A percentile compares a stretch with the other conserved stretches of the same genome.
Conservation (phyloP, 30 jellyfish, hydroid and myxozoan genomes). For the Haliclystus octoradiatus region DNA sequence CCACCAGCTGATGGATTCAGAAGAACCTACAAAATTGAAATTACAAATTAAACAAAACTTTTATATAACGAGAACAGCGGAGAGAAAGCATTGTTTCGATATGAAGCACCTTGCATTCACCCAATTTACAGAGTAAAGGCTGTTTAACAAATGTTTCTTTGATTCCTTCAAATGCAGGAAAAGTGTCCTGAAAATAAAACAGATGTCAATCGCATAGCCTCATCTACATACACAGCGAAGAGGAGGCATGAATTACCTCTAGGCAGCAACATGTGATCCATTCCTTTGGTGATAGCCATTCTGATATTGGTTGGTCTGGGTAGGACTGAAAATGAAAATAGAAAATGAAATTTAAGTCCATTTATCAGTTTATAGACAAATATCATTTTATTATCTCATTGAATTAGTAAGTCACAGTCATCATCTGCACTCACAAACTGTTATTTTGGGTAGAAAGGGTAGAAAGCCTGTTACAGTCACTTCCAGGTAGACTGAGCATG, state of each 20-base stretch:
- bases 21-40: neutral
- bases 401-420: too few relatives aligned
- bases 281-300: constrained; percentile 72
- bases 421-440: too few relatives aligned
- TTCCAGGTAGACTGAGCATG: too few relatives aligned
- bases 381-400: too few relatives aligned
- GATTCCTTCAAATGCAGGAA: constrained; percentile 20
- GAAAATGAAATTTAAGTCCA: neutral
- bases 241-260: too few relatives aligned
- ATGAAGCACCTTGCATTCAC: constrained; percentile 26
- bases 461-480: too few relatives aligned
- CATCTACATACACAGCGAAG: too few relatives aligned
- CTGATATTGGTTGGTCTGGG: constrained; percentile 50
- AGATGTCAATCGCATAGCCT: neutral
- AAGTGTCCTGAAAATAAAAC: constrained; percentile 1
- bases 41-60: too few relatives aligned
- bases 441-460: too few relatives aligned
- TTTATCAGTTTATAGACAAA: too few relatives aligned
- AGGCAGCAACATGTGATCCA: constrained; percentile 77
- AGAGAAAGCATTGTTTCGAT: too few relatives aligned
- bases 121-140: constrained; percentile 21
- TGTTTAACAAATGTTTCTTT: constrained; percentile 9
- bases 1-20: neutral
- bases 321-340: constrained; percentile 15
- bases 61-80: too few relatives aligned